Evolutionary conservation across 2,113 vertebrate species (phyloP).

Genomic region (Scomber colias): DNA sequence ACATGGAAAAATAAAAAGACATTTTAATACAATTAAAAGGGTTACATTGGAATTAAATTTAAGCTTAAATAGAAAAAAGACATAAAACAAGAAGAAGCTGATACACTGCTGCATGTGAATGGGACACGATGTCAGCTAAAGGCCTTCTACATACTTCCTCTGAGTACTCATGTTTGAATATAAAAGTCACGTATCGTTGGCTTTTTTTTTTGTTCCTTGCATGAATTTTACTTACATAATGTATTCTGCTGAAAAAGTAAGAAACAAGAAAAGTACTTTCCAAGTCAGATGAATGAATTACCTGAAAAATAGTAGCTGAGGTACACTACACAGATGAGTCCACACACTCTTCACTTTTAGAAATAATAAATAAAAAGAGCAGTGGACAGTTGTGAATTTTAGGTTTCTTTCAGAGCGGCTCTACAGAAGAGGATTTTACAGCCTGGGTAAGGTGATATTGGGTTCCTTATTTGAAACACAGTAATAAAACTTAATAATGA

Average conservation of each 20-base stretch:
- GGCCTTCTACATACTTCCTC: too few relatives aligned
- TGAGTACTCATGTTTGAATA: neutral
- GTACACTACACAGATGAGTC: neutral
- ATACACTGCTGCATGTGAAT: too few relatives aligned
- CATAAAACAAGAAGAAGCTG: too few relatives aligned
- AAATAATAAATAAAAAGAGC: neutral
- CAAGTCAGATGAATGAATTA: neutral
- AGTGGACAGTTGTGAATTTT: slow-evolving; percentile 16
- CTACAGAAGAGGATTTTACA: slow-evolving; percentile 25
- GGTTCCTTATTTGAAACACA: slow-evolving; percentile 62
- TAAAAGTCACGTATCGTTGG: neutral
- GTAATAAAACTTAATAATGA: slow-evolving; percentile 75
- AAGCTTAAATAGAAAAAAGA: too few relatives aligned
- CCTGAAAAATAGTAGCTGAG: neutral
- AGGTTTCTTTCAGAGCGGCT: slow-evolving; percentile 7
- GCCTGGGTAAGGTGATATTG: slow-evolving; percentile 31
- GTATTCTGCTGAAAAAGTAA: neutral
- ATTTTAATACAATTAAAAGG: too few relatives aligned
- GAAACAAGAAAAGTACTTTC: neutral
- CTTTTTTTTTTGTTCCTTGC: neutral
- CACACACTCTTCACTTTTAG: neutral
- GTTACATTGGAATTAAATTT: too few relatives aligned
- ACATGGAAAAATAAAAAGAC: too few relatives aligned
- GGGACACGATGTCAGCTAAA: too few relatives aligned
- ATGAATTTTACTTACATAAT: too few relatives aligned